Base-by-base conservation (phyloP, 2,888 invertebrate genomes). In the Drosophila basisetae region DNA sequence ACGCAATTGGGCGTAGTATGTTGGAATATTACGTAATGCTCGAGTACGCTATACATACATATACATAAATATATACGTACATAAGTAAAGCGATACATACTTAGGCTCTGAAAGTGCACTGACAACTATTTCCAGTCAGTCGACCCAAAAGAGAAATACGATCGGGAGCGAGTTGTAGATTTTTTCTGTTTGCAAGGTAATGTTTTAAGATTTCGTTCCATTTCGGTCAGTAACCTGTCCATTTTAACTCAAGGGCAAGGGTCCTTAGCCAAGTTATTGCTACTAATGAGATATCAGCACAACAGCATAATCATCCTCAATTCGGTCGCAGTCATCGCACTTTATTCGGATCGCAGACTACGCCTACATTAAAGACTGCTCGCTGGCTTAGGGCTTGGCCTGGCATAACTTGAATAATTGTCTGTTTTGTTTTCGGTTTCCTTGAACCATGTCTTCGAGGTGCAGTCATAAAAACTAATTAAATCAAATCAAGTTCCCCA, bases 401-500 rank as follows among this genome's bases (percentile, higher is more conserved):
- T 70, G 47, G 65, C 68, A 67, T 61, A 52, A 49, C 77, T 53
- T 52, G 31, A 69, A 56, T 25, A 41, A 65, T 58, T 68, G 49
- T 52, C 47, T 39, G 55, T 64, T 66, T 68, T 62, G 53, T 41
- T 71, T 75, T 73, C 53, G 56, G 73, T 86, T 86, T 86, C 84
- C 89, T 86, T 89, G 89, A 89, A 83, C 83, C 78, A 74, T 54
- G 68, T 68, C 68, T 22, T 47, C 53, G 62, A 69, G 80, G 71
- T 55, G 82, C 67, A 87, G 82, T 73, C 73, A 61, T 67, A 76
- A 84, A 78, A 89, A 73, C 71, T 81, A 86, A 86, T 89, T 86
- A 86, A 89, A 86, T 65, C 76, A 81, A 89, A 86, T 84, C 84
- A 84, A 86, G 87, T 89, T 86, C 82, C 87, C 77, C 70, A 66